These are phyloP conservation scores for Rhegmatorhina hoffmannsi DNA, from an alignment of 2,113 vertebrate genomes.

Conservation along the genomic window DNA sequence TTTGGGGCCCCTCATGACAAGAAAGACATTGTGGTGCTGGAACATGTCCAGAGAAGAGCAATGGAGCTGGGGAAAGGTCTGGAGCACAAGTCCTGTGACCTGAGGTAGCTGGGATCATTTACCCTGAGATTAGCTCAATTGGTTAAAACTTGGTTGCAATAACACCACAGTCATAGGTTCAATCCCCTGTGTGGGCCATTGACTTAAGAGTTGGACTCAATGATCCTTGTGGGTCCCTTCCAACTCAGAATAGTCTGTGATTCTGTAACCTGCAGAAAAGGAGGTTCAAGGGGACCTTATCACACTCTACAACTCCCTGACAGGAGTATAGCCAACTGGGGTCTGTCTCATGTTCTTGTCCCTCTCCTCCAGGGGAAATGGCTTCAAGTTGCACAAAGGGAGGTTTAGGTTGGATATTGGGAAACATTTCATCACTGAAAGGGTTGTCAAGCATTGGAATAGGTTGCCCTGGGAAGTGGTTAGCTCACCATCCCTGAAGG, in stretches of 20 bases:
- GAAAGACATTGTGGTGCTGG: neutral
- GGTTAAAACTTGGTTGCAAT: too few species aligned
- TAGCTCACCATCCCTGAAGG: neutral
- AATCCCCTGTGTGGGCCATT: too few species aligned
- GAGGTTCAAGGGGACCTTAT: neutral
- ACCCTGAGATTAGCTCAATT: too few species aligned
- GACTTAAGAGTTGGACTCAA: too few species aligned
- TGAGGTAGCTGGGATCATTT: neutral
- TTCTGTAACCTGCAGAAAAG: neutral
- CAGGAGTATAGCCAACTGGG: rapidly evolving
- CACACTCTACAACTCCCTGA: neutral
- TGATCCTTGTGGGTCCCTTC: too few species aligned
- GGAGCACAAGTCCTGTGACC: neutral
- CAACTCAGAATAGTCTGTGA: too few species aligned
- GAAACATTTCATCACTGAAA: neutral
- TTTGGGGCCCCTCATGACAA: neutral
- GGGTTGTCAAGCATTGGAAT: neutral
- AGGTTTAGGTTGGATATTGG: neutral
- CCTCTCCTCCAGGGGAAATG: neutral
- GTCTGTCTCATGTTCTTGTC: neutral
- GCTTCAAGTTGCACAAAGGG: neutral
- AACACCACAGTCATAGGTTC: too few species aligned
- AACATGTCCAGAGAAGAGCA: neutral
- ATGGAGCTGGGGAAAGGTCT: neutral
- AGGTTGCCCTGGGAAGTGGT: neutral